Conservation (phyloP, 1,140 invertebrate genomes). For the Macrocentrus cingulum region DNA sequence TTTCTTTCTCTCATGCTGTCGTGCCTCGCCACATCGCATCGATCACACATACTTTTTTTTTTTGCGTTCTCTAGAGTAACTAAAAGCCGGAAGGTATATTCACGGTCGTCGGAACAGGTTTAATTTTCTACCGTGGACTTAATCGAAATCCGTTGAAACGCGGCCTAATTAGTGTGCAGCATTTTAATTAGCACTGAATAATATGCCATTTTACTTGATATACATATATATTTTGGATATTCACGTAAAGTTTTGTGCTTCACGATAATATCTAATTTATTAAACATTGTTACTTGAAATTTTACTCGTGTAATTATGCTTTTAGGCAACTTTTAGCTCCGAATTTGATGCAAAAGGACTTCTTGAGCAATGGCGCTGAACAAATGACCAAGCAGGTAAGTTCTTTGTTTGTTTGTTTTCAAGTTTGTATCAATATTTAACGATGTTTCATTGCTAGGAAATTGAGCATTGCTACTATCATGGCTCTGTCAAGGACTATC, state of each 20-base stretch:
- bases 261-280: too few species aligned
- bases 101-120: slow-evolving; percentile 1
- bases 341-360: slow-evolving; percentile 81
- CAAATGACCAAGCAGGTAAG: slow-evolving; percentile 70
- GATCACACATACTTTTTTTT: slow-evolving; percentile 19
- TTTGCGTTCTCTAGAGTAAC: background rate
- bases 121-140: slow-evolving; percentile 6
- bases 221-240: background rate
- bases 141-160: slow-evolving; percentile 15
- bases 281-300: background rate
- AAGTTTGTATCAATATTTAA: background rate
- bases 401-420: background rate
- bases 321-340: slow-evolving; percentile 78
- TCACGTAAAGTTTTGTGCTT: too few species aligned
- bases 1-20: background rate
- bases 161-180: slow-evolving; percentile 5
- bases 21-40: background rate
- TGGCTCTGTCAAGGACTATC: slow-evolving; percentile 92
- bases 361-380: slow-evolving; percentile 70
- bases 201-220: background rate
- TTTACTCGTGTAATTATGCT: too few species aligned
- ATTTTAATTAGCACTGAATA: slow-evolving; percentile 12
- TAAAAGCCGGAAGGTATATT: slow-evolving; percentile 10
- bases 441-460: slow-evolving; percentile 67
- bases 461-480: slow-evolving; percentile 97